Conservation (phyloP, 2,797 vertebrate species). For the Lepilemur ruficaudatus region DNA sequence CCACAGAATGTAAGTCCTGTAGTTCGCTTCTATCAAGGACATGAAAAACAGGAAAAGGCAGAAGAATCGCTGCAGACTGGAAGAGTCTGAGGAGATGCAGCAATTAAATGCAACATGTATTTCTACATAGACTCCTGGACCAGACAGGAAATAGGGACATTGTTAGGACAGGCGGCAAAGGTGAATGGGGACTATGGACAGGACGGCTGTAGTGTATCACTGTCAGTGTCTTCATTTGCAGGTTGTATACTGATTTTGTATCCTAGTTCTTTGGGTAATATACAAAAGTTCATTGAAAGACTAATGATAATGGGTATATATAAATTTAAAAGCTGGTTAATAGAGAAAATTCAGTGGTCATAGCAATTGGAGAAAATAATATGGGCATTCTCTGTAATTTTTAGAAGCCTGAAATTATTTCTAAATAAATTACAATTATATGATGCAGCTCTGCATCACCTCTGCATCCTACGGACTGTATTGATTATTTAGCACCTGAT, state of each 20-base stretch:
- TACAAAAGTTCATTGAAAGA: background rate
- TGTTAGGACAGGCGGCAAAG: background rate
- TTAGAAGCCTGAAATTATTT: background rate
- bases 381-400: background rate
- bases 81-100: background rate
- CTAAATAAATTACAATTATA: too few relatives aligned
- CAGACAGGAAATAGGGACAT: background rate
- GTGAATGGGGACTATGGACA: background rate
- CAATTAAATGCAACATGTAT: background rate
- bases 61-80: background rate
- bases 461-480: background rate
- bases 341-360: background rate
- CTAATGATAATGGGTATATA: background rate
- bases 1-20: background rate
- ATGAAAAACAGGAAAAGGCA: background rate
- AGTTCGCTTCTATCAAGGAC: background rate
- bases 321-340: background rate
- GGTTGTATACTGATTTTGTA: background rate
- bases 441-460: background rate
- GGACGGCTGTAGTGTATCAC: background rate
- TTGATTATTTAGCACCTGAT: background rate
- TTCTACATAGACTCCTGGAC: background rate
- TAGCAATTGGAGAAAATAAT: background rate
- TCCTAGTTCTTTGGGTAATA: background rate
- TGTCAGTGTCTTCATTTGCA: background rate